Evolutionary conservation across 2,113 vertebrate species (phyloP).

Genomic region (Aptenodytes forsteri): DNA sequence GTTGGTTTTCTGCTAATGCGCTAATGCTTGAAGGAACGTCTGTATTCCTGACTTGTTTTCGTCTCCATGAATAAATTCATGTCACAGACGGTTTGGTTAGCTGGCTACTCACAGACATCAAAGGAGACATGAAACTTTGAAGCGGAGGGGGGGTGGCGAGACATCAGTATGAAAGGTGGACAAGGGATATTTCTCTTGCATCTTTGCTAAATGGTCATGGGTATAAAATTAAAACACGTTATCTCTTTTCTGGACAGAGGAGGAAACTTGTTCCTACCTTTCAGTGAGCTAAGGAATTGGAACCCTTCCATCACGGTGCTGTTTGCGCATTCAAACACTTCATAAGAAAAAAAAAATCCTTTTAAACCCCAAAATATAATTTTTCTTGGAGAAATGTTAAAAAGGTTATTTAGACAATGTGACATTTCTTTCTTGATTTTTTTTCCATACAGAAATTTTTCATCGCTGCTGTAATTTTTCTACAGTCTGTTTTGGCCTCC

Average conservation of each 20-base stretch:
- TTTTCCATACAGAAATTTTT: background rate
- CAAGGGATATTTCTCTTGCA: background rate
- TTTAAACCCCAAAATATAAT: background rate
- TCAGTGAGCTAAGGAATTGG: background rate
- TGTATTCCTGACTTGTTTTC: background rate
- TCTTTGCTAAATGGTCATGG: background rate
- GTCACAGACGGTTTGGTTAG: background rate
- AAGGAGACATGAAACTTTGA: background rate
- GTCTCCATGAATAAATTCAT: background rate
- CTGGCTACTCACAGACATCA: background rate
- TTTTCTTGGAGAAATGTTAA: background rate
- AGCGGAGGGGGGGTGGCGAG: background rate
- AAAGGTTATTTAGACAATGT: background rate
- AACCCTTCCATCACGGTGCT: background rate
- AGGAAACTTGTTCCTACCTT: background rate
- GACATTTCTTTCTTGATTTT: background rate
- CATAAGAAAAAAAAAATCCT: background rate
- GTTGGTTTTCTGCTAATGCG: background rate
- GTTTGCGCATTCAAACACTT: background rate
- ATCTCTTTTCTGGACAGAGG: background rate
- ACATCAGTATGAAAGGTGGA: background rate
- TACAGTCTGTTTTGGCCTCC: background rate
- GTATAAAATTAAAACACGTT: background rate
- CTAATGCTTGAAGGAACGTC: background rate
- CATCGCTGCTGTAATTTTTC: background rate